Evolutionary conservation across 2,888 invertebrate species (phyloP), one percentile per base, ranked within the genome.

Genomic region (Melanotus villosus): DNA sequence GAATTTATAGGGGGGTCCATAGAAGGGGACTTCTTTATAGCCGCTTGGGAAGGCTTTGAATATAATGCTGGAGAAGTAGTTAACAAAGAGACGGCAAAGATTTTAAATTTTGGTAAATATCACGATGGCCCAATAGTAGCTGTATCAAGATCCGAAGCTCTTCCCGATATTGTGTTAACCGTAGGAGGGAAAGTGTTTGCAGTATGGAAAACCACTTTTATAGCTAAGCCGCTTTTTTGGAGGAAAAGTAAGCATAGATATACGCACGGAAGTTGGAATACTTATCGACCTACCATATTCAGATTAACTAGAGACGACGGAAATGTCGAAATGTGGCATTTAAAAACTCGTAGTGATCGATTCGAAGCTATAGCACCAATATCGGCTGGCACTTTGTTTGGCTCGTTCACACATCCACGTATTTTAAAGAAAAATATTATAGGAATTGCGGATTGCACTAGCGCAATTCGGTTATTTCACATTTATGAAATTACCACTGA

Each of bases 301-400:
- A 92, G 91, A 79, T 83, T 95, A 62, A 87, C 90, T 0, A 90
- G 92, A 16, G 87, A 86, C 19, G 93, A 95, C 84, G 95, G 95
- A 1, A 88, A 87, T 66, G 85, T 94, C 10, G 95, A 96, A 83
- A 89, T 91, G 9, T 96, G 96, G 96, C 92, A 95, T 84, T 84
- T 96, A 65, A 58, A 30, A 43, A 21, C 45, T 1, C 88, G 89
- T 79, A 91, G 91, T 73, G 91, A 94, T 75, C 88, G 89, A 72
- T 89, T 93, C 0, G 10, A 52, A 1, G 10, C n/a, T 9, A 3
- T 4, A 18, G 18, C 4, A 3, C 0, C 7, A 1, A 6, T 85
- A 88, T 12, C 89, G 92, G 85, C 65, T 73, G 62, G 38, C 5
- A 1, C 16, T 14, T 4, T 70, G 21, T 43, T 34, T 2, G 52